Evolutionary conservation across 2,797 vertebrate species (phyloP).

Genomic region (Florisuga fusca): DNA sequence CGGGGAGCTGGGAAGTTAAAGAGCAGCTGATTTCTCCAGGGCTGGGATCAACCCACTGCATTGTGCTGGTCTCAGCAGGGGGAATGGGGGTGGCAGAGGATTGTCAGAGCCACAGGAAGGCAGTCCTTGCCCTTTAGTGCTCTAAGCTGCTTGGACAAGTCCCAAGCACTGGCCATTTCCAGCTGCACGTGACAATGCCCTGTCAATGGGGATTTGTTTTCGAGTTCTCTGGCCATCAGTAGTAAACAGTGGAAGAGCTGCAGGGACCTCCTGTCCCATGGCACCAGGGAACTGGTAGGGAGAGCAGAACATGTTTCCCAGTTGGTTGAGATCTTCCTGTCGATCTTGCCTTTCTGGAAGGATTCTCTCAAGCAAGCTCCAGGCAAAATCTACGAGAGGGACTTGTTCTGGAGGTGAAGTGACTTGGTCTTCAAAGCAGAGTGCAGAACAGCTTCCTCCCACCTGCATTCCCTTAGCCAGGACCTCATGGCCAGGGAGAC

Average conservation of each 20-base stretch:
- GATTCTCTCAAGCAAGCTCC: slow-evolving; percentile 9
- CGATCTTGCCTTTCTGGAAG: slow-evolving; percentile 58
- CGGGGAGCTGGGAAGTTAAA: not conserved
- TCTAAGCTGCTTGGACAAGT: slow-evolving; percentile 64
- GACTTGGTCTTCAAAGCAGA: not conserved
- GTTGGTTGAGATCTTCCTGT: slow-evolving; percentile 34
- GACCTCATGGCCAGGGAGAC: not conserved
- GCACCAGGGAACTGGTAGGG: slow-evolving; percentile 5
- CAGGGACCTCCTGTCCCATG: slow-evolving; percentile 2
- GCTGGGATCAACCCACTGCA: not conserved
- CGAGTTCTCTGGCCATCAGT: not conserved
- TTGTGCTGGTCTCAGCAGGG: slow-evolving; percentile 50
- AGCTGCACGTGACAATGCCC: slow-evolving; percentile 50
- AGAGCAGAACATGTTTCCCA: not conserved
- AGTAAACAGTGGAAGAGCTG: slow-evolving; percentile 44
- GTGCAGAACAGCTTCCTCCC: not conserved
- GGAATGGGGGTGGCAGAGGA: not conserved
- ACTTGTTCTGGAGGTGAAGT: slow-evolving; percentile 3
- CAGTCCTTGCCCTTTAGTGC: slow-evolving; percentile 34
- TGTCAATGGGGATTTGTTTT: slow-evolving; percentile 55
- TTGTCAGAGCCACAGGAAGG: slow-evolving; percentile 30
- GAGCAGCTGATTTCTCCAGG: slow-evolving; percentile 39
- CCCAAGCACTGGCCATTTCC: slow-evolving; percentile 52
- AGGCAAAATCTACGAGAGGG: not conserved
- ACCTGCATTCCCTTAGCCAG: not conserved